Conservation (phyloP, 2,888 invertebrate species). For the Drosophila paramelanica region DNA sequence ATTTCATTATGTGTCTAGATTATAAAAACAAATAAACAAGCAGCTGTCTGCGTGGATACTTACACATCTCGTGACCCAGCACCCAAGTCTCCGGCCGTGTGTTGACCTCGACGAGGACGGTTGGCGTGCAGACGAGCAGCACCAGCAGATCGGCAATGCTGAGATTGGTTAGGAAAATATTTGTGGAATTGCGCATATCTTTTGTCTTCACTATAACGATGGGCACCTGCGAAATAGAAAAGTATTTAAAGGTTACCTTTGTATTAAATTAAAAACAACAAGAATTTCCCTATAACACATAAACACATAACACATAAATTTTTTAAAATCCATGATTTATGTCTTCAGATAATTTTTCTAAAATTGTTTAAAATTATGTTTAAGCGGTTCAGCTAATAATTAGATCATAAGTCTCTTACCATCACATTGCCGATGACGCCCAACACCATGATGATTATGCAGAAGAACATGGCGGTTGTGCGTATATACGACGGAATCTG, state of each 20-base stretch:
- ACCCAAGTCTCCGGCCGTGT: slow-evolving; percentile 96
- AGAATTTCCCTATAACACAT: too few relatives aligned
- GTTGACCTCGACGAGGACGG: slow-evolving; percentile 97
- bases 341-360: too few relatives aligned
- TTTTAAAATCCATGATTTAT: too few relatives aligned
- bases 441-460: slow-evolving; percentile 94
- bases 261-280: too few relatives aligned
- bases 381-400: too few relatives aligned
- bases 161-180: slow-evolving; percentile 96
- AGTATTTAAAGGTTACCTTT: too few relatives aligned
- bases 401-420: slow-evolving; percentile 85
- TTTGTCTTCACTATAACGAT: slow-evolving; percentile 96
- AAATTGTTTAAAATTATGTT: too few relatives aligned
- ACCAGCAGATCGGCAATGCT: slow-evolving; percentile 97
- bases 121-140: slow-evolving; percentile 95
- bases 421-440: slow-evolving; percentile 97
- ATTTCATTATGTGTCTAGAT: too few relatives aligned
- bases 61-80: slow-evolving; percentile 96
- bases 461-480: slow-evolving; percentile 94
- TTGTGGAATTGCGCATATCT: slow-evolving; percentile 97
- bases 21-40: too few relatives aligned
- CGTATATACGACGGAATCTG: slow-evolving; percentile 94
- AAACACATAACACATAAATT: too few relatives aligned
- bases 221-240: slow-evolving; percentile 86
- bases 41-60: slow-evolving; percentile 86